Evolutionary conservation across 2,113 vertebrate species (phyloP).

Genomic region (Scomber scombrus): DNA sequence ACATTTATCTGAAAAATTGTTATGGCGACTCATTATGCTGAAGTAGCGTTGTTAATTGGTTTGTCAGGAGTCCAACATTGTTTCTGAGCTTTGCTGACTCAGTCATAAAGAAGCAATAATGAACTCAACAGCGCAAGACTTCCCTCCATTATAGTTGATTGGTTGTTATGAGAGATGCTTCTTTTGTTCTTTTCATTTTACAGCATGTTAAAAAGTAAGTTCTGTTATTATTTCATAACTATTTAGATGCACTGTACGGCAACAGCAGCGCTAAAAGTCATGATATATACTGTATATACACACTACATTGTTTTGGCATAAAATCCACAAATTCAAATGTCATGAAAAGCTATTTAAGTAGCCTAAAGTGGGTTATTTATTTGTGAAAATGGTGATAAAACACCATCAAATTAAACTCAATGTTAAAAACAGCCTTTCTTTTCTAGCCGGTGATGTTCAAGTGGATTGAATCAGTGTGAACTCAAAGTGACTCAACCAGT

Average conservation of each 20-base stretch:
- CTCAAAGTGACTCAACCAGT: background rate
- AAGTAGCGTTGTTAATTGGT: conserved; percentile 66
- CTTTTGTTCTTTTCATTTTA: conserved; percentile 43
- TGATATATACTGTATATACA: background rate
- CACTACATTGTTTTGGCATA: background rate
- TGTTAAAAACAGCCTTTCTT: conserved; percentile 23
- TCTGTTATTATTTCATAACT: conserved; percentile 35
- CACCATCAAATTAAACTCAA: conserved; percentile 27
- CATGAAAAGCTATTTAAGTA: conserved; percentile 30
- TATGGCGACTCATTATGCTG: conserved; percentile 62
- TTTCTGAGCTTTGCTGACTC: conserved; percentile 65
- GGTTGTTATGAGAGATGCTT: conserved; percentile 38
- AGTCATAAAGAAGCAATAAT: conserved; percentile 65
- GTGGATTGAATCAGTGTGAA: background rate
- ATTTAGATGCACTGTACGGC: background rate
- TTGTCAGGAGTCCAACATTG: conserved; percentile 67
- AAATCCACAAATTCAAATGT: conserved; percentile 2
- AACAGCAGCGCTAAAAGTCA: background rate
- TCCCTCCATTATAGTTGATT: conserved; percentile 50
- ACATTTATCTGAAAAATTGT: conserved; percentile 60
- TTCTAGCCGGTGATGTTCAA: background rate
- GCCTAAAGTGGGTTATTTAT: conserved; percentile 16
- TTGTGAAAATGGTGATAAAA: conserved; percentile 23
- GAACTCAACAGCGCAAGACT: conserved; percentile 48
- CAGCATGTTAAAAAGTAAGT: conserved; percentile 25